Evolutionary conservation across 2,888 invertebrate genomes (phyloP), one percentile per base, ranked within the genome.

Genomic region (Pinctada fucata): DNA sequence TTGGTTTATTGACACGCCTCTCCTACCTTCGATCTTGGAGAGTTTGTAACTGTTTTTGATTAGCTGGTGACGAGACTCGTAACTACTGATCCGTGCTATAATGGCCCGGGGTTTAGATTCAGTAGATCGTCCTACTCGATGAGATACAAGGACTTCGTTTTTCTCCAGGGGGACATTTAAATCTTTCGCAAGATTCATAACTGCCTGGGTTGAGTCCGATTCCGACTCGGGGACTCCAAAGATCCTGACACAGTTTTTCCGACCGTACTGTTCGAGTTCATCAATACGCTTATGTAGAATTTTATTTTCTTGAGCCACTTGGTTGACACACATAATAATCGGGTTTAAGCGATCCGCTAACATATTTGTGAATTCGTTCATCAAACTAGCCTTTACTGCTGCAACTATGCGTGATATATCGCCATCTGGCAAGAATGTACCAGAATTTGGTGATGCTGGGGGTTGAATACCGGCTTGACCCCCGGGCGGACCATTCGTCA

Each of bases 271-370:
- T n/a, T 65, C 65, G n/a, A 3, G 65, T 31, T 65, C 65, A 13
- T 65, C 65, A 65, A 65, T 65, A 65, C 65, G 65, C 31, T 65
- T 65, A 31, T 65, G 65, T 31, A 65, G 13, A 3, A 65, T 4
- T 13, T 65, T 65, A 13, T 65, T 65, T 65, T 65, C 65, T 6
- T n/a, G 31, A 16, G 65, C n/a, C 65, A 65, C n/a, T 31, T 3
- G 65, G 65, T 65, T 65, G 3, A 65, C 31, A 31, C 65, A 65
- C 65, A 31, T 65, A 31, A 65, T 65, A 3, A 65, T 4, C 3
- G 65, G 65, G 31, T 65, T 65, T 65, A 65, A 65, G 65, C 65
- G n/a, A 13, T n/a, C 65, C n/a, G 65, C 65, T 16, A 65, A 16
- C 65, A 65, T 65, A 65, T 65, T 13, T 6, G 65, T 65, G 13